Base-by-base conservation (phyloP, 2,888 invertebrate species). In the Euzetes globulus region DNA sequence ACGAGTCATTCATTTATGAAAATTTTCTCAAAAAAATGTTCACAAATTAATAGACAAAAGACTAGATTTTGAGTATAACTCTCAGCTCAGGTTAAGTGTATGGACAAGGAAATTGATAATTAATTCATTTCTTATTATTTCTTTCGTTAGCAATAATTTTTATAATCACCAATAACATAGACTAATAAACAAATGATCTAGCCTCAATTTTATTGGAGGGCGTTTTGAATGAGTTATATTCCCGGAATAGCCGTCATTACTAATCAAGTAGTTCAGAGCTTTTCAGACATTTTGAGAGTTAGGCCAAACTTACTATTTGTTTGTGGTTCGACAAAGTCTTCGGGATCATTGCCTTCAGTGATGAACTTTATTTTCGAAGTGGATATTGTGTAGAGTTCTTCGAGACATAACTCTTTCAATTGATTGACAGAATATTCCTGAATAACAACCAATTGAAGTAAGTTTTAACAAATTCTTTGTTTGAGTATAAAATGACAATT, bases 1-100 rank as follows among this genome's bases (percentile, higher is more conserved):
- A 68, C 68, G 45, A 68, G 68, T 68, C 68, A 68, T 68, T 68
- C 68, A 45, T 41, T 41, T 68, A 41, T 41, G n/a, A 19, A 68
- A 68, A 68, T 41, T 33, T 41, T 41, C 68, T 68, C 41, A 68
- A 68, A 37, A n/a, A 68, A 60, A n/a, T 29, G 29, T 33, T 11
- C 27, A n/a, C 60, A 60, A 60, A 60, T 58, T 27, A 60, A 33
- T 33, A 29, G n/a, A 17, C 1, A 29, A 33, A 60, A 60, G 27
- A 17, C 13, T 17, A 17, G 41, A 68, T n/a, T 68, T 4, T 68
- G 45, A 37, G 7, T 45, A 63, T 6, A 41, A 68, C 2, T 37
- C 11, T 68, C 3, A 19, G 41, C 41, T 22, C 41, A 68, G 41
- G 68, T 68, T 68, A 68, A 68, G 19, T 13, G 25, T 68, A 68